A percentile compares a stretch with the other conserved stretches of the same genome.
Conservation (phyloP, 2,797 vertebrate genomes). For the Pteropus rufus region DNA sequence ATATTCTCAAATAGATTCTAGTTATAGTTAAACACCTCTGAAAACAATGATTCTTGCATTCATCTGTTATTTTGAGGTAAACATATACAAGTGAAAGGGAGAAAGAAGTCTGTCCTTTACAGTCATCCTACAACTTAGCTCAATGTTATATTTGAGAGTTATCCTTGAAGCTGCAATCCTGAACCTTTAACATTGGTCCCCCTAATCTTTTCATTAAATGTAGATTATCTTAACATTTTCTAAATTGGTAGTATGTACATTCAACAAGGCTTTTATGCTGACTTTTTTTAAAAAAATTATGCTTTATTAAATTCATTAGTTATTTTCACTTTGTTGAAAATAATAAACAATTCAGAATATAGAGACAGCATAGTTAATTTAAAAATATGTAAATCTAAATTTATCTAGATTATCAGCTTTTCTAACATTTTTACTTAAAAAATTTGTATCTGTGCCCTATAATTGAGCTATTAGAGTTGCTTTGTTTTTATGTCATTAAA, state of each 20-base stretch:
- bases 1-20: not conserved
- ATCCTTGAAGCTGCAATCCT: slow-evolving; percentile 64
- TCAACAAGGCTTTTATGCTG: not conserved
- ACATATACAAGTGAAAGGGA: not conserved
- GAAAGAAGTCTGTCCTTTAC: not conserved
- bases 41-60: not conserved
- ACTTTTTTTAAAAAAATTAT: not conserved
- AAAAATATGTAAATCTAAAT: slow-evolving; percentile 1
- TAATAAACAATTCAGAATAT: not conserved
- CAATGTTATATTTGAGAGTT: slow-evolving; percentile 60
- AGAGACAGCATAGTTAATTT: not conserved
- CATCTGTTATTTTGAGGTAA: not conserved
- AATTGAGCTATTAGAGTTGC: not conserved
- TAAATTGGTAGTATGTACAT: slow-evolving; percentile 82
- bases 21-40: not conserved
- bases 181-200: slow-evolving; percentile 68
- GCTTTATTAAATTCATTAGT: not conserved
- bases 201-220: slow-evolving; percentile 77
- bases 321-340: not conserved
- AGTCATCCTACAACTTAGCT: slow-evolving; percentile 33
- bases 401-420: not conserved
- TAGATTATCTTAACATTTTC: slow-evolving; percentile 83
- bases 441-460: not conserved
- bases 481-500: not conserved
- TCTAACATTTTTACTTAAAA: not conserved